Evolutionary conservation across 2,113 vertebrate species (phyloP).

Genomic region (Sebastes schlegelii): DNA sequence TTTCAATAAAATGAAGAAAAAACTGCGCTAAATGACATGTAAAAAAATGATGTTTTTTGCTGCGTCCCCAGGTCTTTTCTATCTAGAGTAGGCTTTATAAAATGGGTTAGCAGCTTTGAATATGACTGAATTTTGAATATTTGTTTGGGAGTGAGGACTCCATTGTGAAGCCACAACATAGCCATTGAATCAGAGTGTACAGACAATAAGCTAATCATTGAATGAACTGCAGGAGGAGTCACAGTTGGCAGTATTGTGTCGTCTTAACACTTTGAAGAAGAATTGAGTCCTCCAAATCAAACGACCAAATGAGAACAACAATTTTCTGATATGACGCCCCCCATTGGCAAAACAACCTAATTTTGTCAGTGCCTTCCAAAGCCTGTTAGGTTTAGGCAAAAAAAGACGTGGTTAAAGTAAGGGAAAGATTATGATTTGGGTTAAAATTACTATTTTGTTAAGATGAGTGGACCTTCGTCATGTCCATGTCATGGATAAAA

Average conservation of each 20-base stretch:
- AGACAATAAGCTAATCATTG: neutral
- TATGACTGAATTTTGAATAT: constrained; percentile 1
- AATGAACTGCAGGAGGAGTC: neutral
- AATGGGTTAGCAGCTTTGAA: neutral
- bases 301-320: neutral
- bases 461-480: too few species aligned
- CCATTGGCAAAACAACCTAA: neutral
- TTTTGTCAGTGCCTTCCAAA: neutral
- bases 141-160: neutral
- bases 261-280: neutral
- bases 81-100: neutral
- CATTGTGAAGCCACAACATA: constrained; percentile 41
- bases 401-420: too few species aligned
- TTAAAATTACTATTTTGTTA: too few species aligned
- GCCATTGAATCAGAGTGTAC: constrained; percentile 13
- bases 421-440: too few species aligned
- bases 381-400: neutral
- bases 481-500: too few species aligned
- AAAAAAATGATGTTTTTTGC: neutral
- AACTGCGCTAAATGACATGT: constrained; percentile 3
- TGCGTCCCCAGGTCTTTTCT: neutral
- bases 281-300: neutral
- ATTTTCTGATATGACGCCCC: neutral
- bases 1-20: neutral
- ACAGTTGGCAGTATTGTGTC: neutral